Evolutionary conservation across 2,797 vertebrate species (phyloP).

Genomic region (Mastacembelus armatus): DNA sequence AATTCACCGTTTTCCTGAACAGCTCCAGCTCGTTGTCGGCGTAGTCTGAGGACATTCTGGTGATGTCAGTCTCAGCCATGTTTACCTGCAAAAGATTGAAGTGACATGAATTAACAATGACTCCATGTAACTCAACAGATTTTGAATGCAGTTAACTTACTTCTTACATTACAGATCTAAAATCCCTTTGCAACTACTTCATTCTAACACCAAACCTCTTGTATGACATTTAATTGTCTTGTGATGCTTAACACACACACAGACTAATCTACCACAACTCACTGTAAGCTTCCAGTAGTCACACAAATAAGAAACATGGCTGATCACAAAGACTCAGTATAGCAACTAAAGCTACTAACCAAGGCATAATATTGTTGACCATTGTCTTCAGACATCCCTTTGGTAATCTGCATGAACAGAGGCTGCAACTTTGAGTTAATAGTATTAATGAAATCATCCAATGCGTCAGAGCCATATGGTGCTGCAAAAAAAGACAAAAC

Average conservation of each 20-base stretch:
- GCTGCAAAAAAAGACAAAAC: conserved; percentile 71
- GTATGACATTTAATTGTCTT: background rate
- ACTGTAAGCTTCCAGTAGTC: background rate
- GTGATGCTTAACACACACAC: background rate
- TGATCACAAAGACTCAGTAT: background rate
- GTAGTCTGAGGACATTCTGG: conserved; percentile 94
- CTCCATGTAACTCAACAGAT: background rate
- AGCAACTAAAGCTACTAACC: conserved; percentile 73
- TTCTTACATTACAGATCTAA: background rate
- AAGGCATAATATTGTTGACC: conserved; percentile 88
- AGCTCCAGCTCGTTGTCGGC: conserved; percentile 93
- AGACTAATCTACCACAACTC: background rate
- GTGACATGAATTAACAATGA: background rate
- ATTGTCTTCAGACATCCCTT: conserved; percentile 87
- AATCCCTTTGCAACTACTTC: background rate
- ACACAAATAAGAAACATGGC: background rate
- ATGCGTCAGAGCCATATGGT: conserved; percentile 77
- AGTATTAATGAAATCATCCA: conserved; percentile 90
- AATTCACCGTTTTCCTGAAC: conserved; percentile 92
- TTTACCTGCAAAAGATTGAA: conserved; percentile 86
- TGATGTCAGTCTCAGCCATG: conserved; percentile 89
- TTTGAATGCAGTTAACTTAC: background rate
- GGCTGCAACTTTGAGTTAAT: conserved; percentile 91
- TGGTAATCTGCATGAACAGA: conserved; percentile 93
- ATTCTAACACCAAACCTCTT: background rate